phyloP scores from a whole-genome alignment of 1,140 invertebrate species.

The Drosophila pandora region DNA sequence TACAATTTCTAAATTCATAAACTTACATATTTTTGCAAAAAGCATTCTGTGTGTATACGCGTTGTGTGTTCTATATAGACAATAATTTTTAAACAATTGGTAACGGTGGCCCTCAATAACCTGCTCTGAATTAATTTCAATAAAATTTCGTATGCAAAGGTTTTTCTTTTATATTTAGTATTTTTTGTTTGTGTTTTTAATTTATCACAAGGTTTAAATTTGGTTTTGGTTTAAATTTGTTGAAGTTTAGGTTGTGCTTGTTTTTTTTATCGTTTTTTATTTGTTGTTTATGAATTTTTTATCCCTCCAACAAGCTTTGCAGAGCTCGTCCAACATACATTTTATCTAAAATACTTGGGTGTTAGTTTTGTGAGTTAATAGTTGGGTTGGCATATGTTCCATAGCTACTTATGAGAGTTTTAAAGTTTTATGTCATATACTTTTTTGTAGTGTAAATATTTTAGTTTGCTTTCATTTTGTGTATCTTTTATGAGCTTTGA shows the following conservation, averaged over 20 bases:
- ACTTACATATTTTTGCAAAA: constrained; percentile 48
- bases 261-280: constrained; percentile 5
- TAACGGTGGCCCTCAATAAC: constrained; percentile 77
- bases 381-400: constrained; percentile 56
- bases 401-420: constrained; percentile 48
- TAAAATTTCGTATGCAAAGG: constrained; percentile 61
- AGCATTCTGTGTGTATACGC: constrained; percentile 52
- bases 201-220: constrained; percentile 78
- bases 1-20: constrained; percentile 45
- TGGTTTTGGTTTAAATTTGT: constrained; percentile 49
- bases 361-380: constrained; percentile 51
- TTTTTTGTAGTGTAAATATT: constrained; percentile 42
- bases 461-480: constrained; percentile 37
- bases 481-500: constrained; percentile 64
- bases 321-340: constrained; percentile 57
- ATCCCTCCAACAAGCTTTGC: constrained; percentile 37
- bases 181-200: constrained; percentile 28
- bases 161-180: constrained; percentile 33
- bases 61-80: constrained; percentile 48
- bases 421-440: constrained; percentile 44
- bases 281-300: constrained; percentile 26
- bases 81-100: constrained; percentile 63
- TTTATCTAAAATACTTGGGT: constrained; percentile 75
- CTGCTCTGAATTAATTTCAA: constrained; percentile 69
- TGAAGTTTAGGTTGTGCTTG: constrained; percentile 47